phyloP scores from a whole-genome alignment of 2,888 invertebrate species.

The Ernsta delagoae region DNA sequence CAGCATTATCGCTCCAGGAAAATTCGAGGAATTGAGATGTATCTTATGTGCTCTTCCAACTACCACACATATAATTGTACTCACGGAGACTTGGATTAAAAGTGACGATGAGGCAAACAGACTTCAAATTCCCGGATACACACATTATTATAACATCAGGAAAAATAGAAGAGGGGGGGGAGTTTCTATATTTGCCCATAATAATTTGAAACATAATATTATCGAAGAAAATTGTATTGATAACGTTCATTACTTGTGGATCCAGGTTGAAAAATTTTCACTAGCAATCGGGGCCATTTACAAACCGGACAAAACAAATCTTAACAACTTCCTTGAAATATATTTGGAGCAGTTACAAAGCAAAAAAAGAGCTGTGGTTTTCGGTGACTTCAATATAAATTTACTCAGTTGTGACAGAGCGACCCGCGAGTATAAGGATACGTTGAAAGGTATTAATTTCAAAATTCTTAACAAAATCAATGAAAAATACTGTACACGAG shows the following conservation, averaged over 20 bases:
- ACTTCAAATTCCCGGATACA: conserved; percentile 37
- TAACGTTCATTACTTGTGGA: conserved; percentile 42
- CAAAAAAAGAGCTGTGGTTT: not conserved
- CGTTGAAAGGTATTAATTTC: not conserved
- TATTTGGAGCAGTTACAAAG: not conserved
- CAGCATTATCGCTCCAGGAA: conserved; percentile 37
- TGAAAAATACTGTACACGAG: not conserved
- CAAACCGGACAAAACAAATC: not conserved
- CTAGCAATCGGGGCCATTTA: not conserved
- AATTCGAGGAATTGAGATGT: conserved; percentile 38
- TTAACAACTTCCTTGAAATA: not conserved
- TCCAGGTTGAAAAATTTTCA: conserved; percentile 41
- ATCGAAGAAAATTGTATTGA: conserved; percentile 38
- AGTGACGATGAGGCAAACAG: conserved; percentile 36
- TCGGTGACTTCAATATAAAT: conserved; percentile 12
- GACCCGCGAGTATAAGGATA: not conserved
- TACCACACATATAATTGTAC: conserved; percentile 17
- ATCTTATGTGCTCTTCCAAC: conserved; percentile 25
- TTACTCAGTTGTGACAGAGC: not conserved
- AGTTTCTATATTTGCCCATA: conserved; percentile 44
- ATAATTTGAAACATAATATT: conserved; percentile 41
- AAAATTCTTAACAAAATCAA: conserved; percentile 18
- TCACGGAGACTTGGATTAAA: conserved; percentile 43
- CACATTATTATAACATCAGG: conserved; percentile 44
- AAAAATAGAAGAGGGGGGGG: conserved; percentile 42